phyloP scores from a whole-genome alignment of 2,113 vertebrate species.

The Nesoenas mayeri region DNA sequence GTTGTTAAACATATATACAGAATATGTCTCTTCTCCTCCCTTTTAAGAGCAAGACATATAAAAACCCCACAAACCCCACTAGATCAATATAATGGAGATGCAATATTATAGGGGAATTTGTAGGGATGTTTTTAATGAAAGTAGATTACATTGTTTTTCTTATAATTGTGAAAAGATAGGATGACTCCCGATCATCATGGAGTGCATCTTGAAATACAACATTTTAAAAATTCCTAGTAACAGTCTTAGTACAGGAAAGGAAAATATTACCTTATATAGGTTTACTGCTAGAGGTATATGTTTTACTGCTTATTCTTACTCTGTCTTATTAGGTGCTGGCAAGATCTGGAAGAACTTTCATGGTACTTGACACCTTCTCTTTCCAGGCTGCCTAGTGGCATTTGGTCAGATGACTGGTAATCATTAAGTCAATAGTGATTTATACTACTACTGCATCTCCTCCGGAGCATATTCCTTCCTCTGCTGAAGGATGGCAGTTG shows the following conservation, averaged over 20 bases:
- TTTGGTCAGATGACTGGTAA: not conserved
- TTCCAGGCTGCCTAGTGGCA: not conserved
- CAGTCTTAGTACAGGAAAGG: not conserved
- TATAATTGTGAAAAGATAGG: not conserved
- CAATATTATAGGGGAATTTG: not conserved
- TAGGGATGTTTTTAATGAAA: not conserved
- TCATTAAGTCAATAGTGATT: not conserved
- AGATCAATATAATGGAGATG: not conserved
- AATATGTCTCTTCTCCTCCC: not conserved
- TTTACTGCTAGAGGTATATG: not conserved
- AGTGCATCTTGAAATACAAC: not conserved
- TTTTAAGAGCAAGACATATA: not conserved
- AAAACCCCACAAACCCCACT: not conserved
- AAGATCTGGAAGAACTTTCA: not conserved
- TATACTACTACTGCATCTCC: not conserved
- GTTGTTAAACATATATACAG: not conserved
- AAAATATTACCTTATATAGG: not conserved
- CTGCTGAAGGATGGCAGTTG: not conserved
- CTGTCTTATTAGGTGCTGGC: not conserved
- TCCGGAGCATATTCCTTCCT: not conserved
- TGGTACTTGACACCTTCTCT: not conserved
- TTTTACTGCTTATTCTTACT: not conserved
- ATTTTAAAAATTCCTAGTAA: not conserved
- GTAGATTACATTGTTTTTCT: not conserved
- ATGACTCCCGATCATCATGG: not conserved